phyloP scores from a whole-genome alignment of 2,888 invertebrate species.

The Balanococcus diminutus region DNA sequence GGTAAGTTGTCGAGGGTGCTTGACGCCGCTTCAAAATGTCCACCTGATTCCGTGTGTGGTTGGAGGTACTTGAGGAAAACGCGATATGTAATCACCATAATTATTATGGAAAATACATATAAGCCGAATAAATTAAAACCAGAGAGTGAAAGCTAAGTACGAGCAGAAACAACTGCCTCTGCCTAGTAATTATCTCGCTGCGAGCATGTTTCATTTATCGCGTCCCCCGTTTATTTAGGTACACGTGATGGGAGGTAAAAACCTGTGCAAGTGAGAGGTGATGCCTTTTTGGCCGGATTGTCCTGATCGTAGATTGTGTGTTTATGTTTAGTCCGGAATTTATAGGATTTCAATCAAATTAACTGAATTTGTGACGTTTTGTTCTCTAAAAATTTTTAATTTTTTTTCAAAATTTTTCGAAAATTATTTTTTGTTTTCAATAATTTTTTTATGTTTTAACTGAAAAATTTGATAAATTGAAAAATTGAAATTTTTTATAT shows the following conservation, averaged over 20 bases:
- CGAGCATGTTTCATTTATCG: not conserved
- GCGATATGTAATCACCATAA: conserved; percentile 32
- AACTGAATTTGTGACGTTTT: too few relatives aligned
- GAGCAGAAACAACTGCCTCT: conserved; percentile 8
- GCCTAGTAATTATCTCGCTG: conserved; percentile 20
- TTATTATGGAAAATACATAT: conserved; percentile 35
- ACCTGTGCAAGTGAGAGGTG: not conserved
- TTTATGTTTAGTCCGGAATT: too few relatives aligned
- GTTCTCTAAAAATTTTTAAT: too few relatives aligned
- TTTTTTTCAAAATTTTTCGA: too few relatives aligned
- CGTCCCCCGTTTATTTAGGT: too few relatives aligned
- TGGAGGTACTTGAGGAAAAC: not conserved
- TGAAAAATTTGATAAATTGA: too few relatives aligned
- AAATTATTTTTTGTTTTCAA: too few relatives aligned
- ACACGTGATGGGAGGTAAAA: not conserved
- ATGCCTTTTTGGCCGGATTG: too few relatives aligned
- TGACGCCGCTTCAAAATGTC: not conserved
- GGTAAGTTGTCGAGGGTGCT: not conserved
- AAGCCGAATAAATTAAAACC: conserved; percentile 29
- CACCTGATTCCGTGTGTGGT: not conserved
- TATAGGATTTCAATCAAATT: too few relatives aligned
- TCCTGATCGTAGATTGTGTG: too few relatives aligned
- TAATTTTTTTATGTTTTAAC: too few relatives aligned
- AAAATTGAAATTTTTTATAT: too few relatives aligned
- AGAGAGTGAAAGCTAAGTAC: not conserved